Conservation (phyloP, 2,113 vertebrate genomes). For the Hiodon alosoides region DNA sequence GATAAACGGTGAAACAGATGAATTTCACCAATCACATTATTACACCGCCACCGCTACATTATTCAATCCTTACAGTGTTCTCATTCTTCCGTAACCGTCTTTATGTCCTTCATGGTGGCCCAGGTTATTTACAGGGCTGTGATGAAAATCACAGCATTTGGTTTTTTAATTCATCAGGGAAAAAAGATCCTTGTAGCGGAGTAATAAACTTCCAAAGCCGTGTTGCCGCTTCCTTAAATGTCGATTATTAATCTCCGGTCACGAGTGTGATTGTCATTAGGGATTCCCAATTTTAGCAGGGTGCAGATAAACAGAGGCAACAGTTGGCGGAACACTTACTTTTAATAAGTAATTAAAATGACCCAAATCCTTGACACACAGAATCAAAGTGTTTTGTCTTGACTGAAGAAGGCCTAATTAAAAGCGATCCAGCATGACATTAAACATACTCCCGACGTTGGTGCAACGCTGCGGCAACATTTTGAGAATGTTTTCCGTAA, state of each 20-base stretch:
- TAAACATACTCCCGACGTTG: too few relatives aligned
- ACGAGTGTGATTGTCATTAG: background rate
- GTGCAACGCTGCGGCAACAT: too few relatives aligned
- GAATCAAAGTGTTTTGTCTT: background rate
- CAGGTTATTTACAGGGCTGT: background rate
- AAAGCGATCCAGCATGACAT: too few relatives aligned
- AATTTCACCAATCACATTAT: too few relatives aligned
- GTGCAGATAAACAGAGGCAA: background rate
- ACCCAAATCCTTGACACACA: background rate
- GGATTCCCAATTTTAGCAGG: background rate
- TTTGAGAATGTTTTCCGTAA: too few relatives aligned
- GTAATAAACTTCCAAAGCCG: background rate
- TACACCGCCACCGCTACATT: background rate
- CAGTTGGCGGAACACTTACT: background rate
- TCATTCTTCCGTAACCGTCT: background rate
- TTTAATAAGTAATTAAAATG: background rate
- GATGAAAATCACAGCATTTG: background rate
- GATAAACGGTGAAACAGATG: too few relatives aligned
- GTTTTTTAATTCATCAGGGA: conserved; percentile 1
- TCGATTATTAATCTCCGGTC: background rate
- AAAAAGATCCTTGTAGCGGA: background rate
- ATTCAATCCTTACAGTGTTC: conserved; percentile 4
- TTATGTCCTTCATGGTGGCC: background rate
- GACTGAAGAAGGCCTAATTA: too few relatives aligned
- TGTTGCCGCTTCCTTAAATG: background rate